Evolutionary conservation across 2,888 invertebrate species (phyloP), one percentile per base, ranked within the genome.

Genomic region (Cephonodes hylas): DNA sequence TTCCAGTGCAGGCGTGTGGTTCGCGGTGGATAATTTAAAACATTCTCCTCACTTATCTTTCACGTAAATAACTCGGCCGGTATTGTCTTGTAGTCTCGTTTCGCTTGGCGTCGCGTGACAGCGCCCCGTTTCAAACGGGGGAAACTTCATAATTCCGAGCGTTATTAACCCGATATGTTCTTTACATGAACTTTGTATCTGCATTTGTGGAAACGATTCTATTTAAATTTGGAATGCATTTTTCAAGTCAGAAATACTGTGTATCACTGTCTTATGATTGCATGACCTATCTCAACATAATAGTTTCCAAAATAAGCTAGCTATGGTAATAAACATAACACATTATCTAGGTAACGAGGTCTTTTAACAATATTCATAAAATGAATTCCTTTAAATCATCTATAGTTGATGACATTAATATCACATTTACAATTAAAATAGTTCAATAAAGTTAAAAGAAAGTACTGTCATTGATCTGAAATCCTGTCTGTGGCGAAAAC

Each of bases 41-140:
- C 85, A 83, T 84, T 85, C 78, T 78, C 81, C 76, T 82, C 76
- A 78, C 79, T 86, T 84, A 85, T 84, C 86, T 86, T 80, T 82
- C 80, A 76, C 81, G 81, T 85, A 84, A 86, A 86, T 82, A 84
- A 84, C 79, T 71, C 70, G 69, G 73, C 70, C 74, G 67, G 81
- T 80, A 86, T 85, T 86, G 87, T 89, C 85, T 88, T 77, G 81
- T 76, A 69, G 72, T 66, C 68, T 73, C 76, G 81, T 77, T 83
- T 80, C 73, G 82, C 80, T 81, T 70, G 65, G 66, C 71, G 71
- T 89, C 78, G 89, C 91, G 90, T 91, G 88, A 85, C 84, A 77
- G 70, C 64, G 64, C 75, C 73, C 80, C 79, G 80, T 89, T 88
- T 81, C 75, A 74, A 58, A 73, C 66, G 64, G 76, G 81, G 80